These are phyloP conservation scores for Protophormia terraenovae DNA, from an alignment of 2,888 invertebrate species.

Conservation along the genomic window DNA sequence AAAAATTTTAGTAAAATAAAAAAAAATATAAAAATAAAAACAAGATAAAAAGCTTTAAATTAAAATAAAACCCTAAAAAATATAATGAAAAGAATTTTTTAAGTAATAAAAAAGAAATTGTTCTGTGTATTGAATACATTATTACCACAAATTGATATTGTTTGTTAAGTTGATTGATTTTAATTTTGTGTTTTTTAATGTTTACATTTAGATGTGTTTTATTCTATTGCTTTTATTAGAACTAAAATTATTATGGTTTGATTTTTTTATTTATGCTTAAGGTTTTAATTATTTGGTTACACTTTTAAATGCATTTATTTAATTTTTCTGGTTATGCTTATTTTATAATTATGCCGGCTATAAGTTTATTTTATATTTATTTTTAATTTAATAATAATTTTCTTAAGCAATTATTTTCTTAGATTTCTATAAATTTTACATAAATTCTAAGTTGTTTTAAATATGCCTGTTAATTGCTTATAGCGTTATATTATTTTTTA, in stretches of 20 bases:
- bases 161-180: not conserved
- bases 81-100: not conserved
- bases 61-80: not conserved
- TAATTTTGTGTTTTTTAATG: not conserved
- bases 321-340: not conserved
- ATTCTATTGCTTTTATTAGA: constrained; percentile 8
- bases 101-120: too few relatives aligned
- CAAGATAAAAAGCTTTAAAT: not conserved
- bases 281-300: not conserved
- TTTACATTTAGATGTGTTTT: constrained; percentile 7
- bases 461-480: constrained; percentile 48
- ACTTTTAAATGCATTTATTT: constrained; percentile 5
- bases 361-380: constrained; percentile 26
- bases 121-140: constrained; percentile 1
- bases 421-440: constrained; percentile 22
- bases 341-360: constrained; percentile 38
- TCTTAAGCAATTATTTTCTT: constrained; percentile 33
- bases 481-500: constrained; percentile 15
- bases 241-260: not conserved
- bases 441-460: not conserved
- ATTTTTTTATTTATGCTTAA: not conserved
- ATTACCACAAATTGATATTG: constrained; percentile 20
- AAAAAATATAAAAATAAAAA: not conserved
- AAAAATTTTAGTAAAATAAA: constrained; percentile 13
- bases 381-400: not conserved